Conservation (phyloP, 2,113 vertebrate species). For the Protomyctophum bolini region DNA sequence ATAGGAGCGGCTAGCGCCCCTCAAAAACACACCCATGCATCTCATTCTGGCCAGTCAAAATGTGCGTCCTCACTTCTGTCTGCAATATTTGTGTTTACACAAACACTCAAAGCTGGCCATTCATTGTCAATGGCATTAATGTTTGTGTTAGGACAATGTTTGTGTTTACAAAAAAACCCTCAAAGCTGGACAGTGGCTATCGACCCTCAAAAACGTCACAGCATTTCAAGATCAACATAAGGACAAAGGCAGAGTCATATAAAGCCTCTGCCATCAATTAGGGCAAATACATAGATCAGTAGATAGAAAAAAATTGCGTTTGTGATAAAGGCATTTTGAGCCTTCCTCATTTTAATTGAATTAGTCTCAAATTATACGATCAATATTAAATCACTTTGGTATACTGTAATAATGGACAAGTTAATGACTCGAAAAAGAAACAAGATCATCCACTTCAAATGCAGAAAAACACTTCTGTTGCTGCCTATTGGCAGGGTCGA, state of each 20-base stretch:
- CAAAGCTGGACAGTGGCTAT: background rate
- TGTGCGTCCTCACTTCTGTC: too few species aligned
- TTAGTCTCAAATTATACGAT: background rate
- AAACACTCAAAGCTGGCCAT: too few species aligned
- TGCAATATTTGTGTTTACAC: too few species aligned
- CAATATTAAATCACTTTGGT: background rate
- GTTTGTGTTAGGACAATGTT: too few species aligned
- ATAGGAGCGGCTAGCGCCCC: too few species aligned
- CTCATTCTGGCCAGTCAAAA: too few species aligned
- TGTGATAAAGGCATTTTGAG: too few species aligned
- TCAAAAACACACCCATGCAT: too few species aligned
- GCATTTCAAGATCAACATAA: background rate
- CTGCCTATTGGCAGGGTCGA: background rate
- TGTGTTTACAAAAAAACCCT: too few species aligned
- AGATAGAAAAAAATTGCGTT: too few species aligned
- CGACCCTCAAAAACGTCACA: background rate
- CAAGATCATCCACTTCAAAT: background rate
- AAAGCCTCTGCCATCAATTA: background rate
- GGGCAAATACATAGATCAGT: too few species aligned
- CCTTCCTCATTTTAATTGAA: background rate
- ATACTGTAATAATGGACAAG: background rate
- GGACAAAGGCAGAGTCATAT: background rate
- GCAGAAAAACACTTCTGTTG: slow-evolving; percentile 1
- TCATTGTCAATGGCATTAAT: too few species aligned
- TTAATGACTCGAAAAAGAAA: background rate